Conservation (phyloP, 2,113 vertebrate species). For the Plestiodon gilberti region DNA sequence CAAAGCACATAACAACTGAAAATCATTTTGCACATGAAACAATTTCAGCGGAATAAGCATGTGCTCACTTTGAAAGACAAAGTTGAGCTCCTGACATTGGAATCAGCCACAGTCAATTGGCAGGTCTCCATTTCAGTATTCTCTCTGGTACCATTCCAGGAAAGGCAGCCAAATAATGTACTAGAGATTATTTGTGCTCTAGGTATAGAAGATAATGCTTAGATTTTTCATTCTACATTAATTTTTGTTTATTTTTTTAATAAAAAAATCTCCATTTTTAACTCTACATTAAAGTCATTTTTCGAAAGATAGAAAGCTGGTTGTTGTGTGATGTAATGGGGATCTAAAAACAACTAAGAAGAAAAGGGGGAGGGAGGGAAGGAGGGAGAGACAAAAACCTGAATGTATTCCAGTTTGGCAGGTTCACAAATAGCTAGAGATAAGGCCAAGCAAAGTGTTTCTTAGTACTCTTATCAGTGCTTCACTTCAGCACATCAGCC, state of each 20-base stretch:
- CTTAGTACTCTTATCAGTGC: constrained; percentile 43
- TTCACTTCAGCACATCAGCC: constrained; percentile 42
- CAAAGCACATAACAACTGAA: neutral
- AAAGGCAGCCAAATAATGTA: constrained; percentile 54
- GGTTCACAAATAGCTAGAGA: constrained; percentile 53
- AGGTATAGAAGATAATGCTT: neutral
- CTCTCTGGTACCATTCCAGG: constrained; percentile 9
- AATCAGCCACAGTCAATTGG: constrained; percentile 47
- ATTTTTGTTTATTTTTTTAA: too few species aligned
- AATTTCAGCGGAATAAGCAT: constrained; percentile 1
- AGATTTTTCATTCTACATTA: neutral
- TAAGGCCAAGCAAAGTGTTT: constrained; percentile 49
- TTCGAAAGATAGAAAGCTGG: neutral
- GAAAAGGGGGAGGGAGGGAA: constrained; percentile 7
- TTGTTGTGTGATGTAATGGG: constrained; percentile 31
- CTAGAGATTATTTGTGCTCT: constrained; percentile 42
- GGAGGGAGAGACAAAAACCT: accelerated
- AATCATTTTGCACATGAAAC: neutral
- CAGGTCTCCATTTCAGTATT: constrained; percentile 43
- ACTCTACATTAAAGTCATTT: constrained; percentile 28
- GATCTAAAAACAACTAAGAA: constrained; percentile 40
- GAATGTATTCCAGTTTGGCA: constrained; percentile 21
- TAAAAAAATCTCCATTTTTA: too few species aligned
- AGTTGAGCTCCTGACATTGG: constrained; percentile 43
- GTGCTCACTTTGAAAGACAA: constrained; percentile 43